Base-by-base conservation (phyloP, 1,140 invertebrate species). In the Maconellicoccus hirsutus region DNA sequence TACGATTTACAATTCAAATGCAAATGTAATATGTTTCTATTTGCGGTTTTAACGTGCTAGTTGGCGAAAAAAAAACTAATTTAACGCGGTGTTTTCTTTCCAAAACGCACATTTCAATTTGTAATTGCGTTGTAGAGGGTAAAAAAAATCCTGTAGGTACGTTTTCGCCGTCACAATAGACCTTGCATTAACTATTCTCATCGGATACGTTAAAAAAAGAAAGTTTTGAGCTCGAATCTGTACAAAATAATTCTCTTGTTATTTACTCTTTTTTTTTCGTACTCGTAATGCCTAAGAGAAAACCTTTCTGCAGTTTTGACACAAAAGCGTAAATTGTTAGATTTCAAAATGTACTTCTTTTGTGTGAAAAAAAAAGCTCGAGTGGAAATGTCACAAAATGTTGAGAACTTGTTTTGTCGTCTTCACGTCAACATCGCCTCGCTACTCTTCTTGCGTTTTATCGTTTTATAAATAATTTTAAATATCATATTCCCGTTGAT, bases 1-100 rank as follows among this genome's bases (percentile, higher is more conserved):
- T 52, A 52, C n/a, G 42, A 52, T 52, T 52, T 52, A 52, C 42
- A 52, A 52, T 52, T 52, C 42, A 52, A 52, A 52, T 52, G n/a
- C 42, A 14, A 52, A 52, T 19, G 16, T 52, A 52, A 52, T 52
- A 52, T 16, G n/a, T 52, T 52, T 52, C 42, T 52, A 19, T 52
- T 52, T 52, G 42, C 42, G 42, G 42, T 52, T 52, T 52, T 16
- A 52, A 14, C 42, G 42, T 52, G n/a, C 16, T 3, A 52, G 10
- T 52, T 52, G 29, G 29, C 29, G 29, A 4, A 52, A 52, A 52
- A 52, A 52, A 52, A 52, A 4, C 42, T 52, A 52, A 52, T 52
- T 52, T 52, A 7, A 4, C 42, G 2, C 12, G 12, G n/a, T 19
- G 42, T 52, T 52, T 52, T 52, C 42, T 52, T 19, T 14, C n/a